Evolutionary conservation across 2,888 invertebrate species (phyloP).

Genomic region (Drosophila suboccidentalis): DNA sequence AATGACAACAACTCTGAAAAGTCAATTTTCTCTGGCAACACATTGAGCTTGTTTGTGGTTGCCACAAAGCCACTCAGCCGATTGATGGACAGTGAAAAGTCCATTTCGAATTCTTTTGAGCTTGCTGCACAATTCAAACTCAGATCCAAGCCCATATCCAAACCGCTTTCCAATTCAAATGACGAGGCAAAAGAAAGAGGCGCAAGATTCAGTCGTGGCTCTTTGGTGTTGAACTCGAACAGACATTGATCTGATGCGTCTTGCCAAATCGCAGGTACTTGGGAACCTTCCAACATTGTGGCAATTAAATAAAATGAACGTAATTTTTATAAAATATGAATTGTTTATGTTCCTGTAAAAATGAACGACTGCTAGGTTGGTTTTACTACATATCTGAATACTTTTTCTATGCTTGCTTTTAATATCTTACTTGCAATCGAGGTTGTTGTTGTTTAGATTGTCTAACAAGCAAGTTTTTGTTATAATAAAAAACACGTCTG

Average conservation of each 20-base stretch:
- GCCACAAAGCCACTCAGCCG: conserved; percentile 12
- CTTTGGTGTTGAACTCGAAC: conserved; percentile 18
- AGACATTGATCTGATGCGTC: conserved; percentile 2
- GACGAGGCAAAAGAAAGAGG: conserved; percentile 2
- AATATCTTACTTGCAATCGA: background rate
- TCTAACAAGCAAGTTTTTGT: background rate
- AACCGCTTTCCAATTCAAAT: conserved; percentile 11
- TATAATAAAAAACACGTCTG: background rate
- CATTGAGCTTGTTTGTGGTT: conserved; percentile 17
- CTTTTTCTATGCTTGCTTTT: background rate
- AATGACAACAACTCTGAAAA: conserved; percentile 24
- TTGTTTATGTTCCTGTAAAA: conserved; percentile 1
- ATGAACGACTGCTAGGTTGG: conserved; percentile 27
- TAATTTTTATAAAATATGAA: conserved; percentile 21
- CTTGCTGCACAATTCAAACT: background rate
- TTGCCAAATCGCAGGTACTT: background rate
- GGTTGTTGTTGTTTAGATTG: background rate
- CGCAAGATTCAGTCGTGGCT: conserved; percentile 1
- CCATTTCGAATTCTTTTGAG: conserved; percentile 4
- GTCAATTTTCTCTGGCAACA: conserved; percentile 7
- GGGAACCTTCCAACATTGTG: conserved; percentile 29
- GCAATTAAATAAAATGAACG: background rate
- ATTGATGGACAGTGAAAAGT: conserved; percentile 15
- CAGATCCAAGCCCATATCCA: conserved; percentile 5
- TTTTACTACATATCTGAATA: background rate